These are phyloP conservation scores for Stylophora pistillata DNA, from an alignment of 64 coral and sea anemone species.

Conservation along the genomic window DNA sequence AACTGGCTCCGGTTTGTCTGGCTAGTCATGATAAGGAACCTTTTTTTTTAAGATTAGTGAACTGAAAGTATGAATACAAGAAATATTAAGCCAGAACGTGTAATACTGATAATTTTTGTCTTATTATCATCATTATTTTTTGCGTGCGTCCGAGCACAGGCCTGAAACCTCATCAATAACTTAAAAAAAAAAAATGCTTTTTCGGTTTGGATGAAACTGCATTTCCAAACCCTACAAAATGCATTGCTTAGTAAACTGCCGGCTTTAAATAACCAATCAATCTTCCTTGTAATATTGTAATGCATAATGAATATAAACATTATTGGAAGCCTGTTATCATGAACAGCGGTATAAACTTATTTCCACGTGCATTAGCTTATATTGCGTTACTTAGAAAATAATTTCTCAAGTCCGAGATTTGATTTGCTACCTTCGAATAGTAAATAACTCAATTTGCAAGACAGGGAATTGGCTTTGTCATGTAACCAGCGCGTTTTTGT, in stretches of 20 bases:
- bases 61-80: not conserved
- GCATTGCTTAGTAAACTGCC: not conserved
- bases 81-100: not conserved
- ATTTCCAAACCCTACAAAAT: too few species aligned
- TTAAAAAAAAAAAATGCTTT: too few species aligned
- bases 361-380: not conserved
- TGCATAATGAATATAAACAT: conserved; percentile 1
- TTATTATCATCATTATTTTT: too few species aligned
- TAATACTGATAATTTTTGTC: too few species aligned
- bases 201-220: too few species aligned
- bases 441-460: not conserved
- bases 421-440: not conserved
- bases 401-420: too few species aligned
- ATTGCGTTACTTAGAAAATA: not conserved
- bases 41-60: not conserved
- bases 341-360: not conserved
- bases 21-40: not conserved
- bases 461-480: not conserved
- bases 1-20: not conserved
- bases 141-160: too few species aligned
- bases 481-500: not conserved
- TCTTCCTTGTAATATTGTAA: not conserved
- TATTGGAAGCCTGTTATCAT: not conserved
- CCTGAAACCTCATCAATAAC: too few species aligned
- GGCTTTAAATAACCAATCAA: not conserved